Percentiles rank a stretch among this genome's conserved stretches.
phyloP scores from a whole-genome alignment of 2,797 vertebrate species.

The Tiaroga cobitis region DNA sequence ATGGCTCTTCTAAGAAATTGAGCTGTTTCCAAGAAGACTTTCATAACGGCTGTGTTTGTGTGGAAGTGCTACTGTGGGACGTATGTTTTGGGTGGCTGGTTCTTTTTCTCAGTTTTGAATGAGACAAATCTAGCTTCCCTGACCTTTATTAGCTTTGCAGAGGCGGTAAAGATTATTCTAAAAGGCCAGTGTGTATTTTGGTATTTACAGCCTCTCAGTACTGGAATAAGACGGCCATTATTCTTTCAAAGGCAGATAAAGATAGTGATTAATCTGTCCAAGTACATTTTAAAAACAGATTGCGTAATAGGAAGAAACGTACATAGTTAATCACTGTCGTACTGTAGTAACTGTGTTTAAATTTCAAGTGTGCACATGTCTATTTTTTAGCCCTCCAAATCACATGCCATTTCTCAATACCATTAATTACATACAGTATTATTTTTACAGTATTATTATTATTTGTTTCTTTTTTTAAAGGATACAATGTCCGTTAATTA shows the following conservation, averaged over 20 bases:
- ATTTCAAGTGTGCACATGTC: neutral
- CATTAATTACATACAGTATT: neutral
- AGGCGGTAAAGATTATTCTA: conserved; percentile 28
- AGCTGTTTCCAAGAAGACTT: conserved; percentile 16
- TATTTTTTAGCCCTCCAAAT: neutral
- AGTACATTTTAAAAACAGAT: conserved; percentile 10
- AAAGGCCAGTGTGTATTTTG: conserved; percentile 25
- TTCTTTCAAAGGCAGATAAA: conserved; percentile 28
- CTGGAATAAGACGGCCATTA: conserved; percentile 6
- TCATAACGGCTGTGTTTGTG: conserved; percentile 3
- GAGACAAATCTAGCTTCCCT: conserved; percentile 18
- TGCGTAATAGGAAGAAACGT: conserved; percentile 1
- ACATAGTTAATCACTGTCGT: neutral
- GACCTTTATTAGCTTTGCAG: conserved; percentile 34
- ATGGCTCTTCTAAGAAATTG: neutral
- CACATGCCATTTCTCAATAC: neutral
- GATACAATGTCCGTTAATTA: neutral
- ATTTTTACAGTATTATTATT: too few species aligned
- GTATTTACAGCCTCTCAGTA: conserved; percentile 22
- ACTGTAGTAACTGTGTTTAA: neutral
- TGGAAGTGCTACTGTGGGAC: neutral
- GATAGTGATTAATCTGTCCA: conserved; percentile 35
- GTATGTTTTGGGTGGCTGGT: conserved; percentile 12
- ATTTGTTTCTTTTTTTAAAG: neutral
- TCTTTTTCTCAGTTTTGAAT: conserved; percentile 7